Evolutionary conservation across 92 coral and sea anemone genomes (phyloP).

Genomic region (Muricea muricata): DNA sequence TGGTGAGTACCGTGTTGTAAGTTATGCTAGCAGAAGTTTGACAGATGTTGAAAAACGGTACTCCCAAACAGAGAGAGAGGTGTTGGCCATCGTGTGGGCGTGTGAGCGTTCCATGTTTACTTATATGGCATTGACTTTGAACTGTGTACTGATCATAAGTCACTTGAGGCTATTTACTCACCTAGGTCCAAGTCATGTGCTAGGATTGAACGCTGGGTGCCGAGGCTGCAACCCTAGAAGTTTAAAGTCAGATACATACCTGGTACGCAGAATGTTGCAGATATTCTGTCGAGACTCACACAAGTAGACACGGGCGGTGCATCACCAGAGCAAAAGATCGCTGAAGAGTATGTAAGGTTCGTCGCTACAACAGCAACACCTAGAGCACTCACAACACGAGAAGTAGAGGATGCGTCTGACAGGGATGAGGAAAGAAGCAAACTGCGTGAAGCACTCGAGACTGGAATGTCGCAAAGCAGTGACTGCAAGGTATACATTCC

Average conservation of each 20-base stretch:
- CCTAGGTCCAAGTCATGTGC: conserved; percentile 53
- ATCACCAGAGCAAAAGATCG: too few species aligned
- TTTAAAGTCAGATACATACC: conserved; percentile 49
- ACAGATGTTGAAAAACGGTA: conserved; percentile 52
- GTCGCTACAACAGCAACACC: conserved; percentile 63
- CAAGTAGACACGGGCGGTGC: too few species aligned
- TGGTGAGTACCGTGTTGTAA: conserved; percentile 45
- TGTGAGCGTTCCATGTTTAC: conserved; percentile 1
- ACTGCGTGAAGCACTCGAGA: conserved; percentile 21
- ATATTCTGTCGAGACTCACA: conserved; percentile 50
- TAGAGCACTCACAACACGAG: conserved; percentile 53
- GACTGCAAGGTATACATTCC: too few species aligned
- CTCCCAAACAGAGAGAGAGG: conserved; percentile 62
- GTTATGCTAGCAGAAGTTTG: conserved; percentile 53
- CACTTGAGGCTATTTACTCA: conserved; percentile 54
- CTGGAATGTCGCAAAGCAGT: too few species aligned
- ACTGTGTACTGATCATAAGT: conserved; percentile 34
- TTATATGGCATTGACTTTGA: conserved; percentile 11
- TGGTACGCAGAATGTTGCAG: conserved; percentile 54
- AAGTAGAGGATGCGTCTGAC: conserved; percentile 53
- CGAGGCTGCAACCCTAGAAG: conserved; percentile 52
- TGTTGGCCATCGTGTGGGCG: conserved; percentile 14
- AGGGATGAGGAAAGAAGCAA: conserved; percentile 35
- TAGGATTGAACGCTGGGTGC: conserved; percentile 58
- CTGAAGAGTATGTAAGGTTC: conserved; percentile 43